phyloP scores from a whole-genome alignment of 2,797 vertebrate genomes.

The Cossypha niveicapilla region DNA sequence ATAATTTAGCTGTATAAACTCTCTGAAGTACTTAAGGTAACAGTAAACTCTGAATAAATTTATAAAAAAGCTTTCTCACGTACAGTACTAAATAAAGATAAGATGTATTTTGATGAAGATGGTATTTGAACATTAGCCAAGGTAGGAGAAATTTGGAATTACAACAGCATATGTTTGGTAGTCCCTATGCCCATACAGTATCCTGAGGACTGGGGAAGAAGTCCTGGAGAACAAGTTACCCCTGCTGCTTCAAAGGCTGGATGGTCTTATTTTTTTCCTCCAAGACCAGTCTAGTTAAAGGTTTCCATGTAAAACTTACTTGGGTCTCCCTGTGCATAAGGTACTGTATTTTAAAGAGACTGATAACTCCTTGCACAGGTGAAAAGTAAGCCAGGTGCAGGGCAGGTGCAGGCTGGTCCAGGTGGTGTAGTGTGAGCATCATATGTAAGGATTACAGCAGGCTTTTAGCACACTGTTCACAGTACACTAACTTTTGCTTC shows the following conservation, averaged over 20 bases:
- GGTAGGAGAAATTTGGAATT: neutral
- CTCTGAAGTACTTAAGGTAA: constrained; percentile 7
- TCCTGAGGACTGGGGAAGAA: neutral
- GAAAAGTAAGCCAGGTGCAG: neutral
- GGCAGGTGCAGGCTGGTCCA: neutral
- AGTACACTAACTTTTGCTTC: neutral
- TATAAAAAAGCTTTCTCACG: neutral
- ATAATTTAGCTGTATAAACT: constrained; percentile 21
- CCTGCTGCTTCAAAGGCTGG: neutral
- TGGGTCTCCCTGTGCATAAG: neutral
- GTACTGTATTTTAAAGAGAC: neutral
- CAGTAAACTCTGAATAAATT: neutral
- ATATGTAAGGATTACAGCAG: neutral
- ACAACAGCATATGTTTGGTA: neutral
- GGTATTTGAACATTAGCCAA: neutral
- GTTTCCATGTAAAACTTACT: neutral
- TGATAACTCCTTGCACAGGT: neutral
- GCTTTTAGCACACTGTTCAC: neutral
- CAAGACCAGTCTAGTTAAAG: neutral
- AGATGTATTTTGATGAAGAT: neutral
- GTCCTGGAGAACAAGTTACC: neutral
- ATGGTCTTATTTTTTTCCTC: neutral
- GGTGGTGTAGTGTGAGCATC: accelerated
- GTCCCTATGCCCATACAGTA: neutral
- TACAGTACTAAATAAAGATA: neutral